These are phyloP conservation scores for Halotydeus destructor DNA, from an alignment of 1,140 invertebrate species.

Conservation along the genomic window DNA sequence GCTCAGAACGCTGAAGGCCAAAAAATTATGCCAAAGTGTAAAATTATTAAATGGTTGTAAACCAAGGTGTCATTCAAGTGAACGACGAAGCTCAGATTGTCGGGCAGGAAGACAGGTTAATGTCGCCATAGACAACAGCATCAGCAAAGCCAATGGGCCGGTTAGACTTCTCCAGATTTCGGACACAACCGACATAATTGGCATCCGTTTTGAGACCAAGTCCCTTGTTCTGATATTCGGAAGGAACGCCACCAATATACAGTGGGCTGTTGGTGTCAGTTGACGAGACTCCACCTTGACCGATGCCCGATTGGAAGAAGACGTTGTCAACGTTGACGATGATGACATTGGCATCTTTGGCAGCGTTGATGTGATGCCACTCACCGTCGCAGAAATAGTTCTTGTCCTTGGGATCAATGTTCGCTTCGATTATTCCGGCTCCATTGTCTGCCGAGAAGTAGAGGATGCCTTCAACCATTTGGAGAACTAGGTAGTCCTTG, in stretches of 20 bases:
- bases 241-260: constrained; percentile 66
- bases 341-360: constrained; percentile 61
- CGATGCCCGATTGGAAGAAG: constrained; percentile 39
- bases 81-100: too few species aligned
- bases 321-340: constrained; percentile 55
- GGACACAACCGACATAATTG: constrained; percentile 2
- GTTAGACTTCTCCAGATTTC: too few species aligned
- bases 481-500: constrained; percentile 58
- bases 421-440: constrained; percentile 48
- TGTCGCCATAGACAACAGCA: too few species aligned
- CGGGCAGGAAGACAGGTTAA: too few species aligned
- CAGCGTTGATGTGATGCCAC: constrained; percentile 69
- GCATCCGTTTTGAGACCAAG: background rate
- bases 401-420: constrained; percentile 41
- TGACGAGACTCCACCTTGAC: constrained; percentile 35
- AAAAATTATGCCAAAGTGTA: too few species aligned
- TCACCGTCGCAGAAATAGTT: constrained; percentile 70
- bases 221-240: constrained; percentile 18
- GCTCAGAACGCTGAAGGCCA: too few species aligned
- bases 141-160: too few species aligned
- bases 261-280: constrained; percentile 63
- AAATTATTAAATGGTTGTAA: too few species aligned
- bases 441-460: constrained; percentile 65
- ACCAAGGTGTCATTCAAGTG: too few species aligned
- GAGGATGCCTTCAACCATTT: constrained; percentile 59